Evolutionary conservation across 2,113 vertebrate species (phyloP).

Genomic region (Caracal caracal): DNA sequence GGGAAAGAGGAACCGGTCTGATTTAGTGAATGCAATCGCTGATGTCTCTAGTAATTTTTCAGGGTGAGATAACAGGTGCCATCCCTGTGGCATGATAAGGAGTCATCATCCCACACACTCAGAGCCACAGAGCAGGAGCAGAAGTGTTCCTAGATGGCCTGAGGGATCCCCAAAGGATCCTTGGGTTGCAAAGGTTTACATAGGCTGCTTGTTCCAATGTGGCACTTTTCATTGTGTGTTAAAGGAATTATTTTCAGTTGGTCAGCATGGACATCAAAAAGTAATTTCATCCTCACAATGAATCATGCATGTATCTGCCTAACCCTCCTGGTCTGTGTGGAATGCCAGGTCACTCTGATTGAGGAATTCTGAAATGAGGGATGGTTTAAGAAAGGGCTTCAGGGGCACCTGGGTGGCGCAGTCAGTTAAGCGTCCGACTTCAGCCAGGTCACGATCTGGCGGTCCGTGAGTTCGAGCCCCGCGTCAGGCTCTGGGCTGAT

Average conservation of each 20-base stretch:
- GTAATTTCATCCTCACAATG: not conserved
- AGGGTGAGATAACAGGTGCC: not conserved
- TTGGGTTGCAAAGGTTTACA: not conserved
- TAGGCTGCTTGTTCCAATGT: not conserved
- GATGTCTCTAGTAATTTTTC: not conserved
- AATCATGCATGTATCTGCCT: not conserved
- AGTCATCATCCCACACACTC: not conserved
- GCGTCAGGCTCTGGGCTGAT: no score
- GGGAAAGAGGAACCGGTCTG: not conserved
- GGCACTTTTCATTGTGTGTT: not conserved
- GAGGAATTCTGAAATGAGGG: constrained; percentile 46
- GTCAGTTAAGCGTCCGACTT: no score
- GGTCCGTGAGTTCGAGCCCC: no score
- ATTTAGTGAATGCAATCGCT: not conserved
- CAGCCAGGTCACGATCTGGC: no score
- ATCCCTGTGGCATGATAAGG: not conserved
- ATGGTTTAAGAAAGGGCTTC: constrained; percentile 7
- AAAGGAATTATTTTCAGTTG: constrained; percentile 17
- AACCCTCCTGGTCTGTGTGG: not conserved
- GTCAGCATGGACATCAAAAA: not conserved
- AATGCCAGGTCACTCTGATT: not conserved
- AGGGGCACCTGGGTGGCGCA: no score
- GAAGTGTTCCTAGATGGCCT: not conserved
- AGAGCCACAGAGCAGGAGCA: not conserved
- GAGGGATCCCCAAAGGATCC: not conserved